These are phyloP conservation scores for Tenrec ecaudatus DNA, from an alignment of 2,113 vertebrate species.

Conservation along the genomic window DNA sequence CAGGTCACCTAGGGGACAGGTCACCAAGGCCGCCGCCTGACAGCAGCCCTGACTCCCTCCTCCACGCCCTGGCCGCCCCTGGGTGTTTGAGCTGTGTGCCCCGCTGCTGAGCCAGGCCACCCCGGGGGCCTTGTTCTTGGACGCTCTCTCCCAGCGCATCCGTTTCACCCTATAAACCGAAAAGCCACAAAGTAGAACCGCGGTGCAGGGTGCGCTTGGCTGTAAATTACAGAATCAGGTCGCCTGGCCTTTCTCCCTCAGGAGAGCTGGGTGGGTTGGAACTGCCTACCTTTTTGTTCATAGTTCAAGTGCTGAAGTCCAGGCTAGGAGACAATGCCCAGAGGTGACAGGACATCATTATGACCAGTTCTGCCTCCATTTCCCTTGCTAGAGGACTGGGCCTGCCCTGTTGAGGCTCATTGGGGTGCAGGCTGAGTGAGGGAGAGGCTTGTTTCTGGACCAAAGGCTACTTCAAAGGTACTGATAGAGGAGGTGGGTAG, in stretches of 20 bases:
- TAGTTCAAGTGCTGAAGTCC: background rate
- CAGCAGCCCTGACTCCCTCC: background rate
- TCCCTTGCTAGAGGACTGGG: background rate
- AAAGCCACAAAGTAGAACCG: background rate
- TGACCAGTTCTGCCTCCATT: background rate
- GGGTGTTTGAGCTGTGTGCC: background rate
- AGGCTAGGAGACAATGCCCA: background rate
- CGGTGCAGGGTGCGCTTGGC: background rate
- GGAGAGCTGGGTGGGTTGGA: background rate
- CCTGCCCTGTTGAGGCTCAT: background rate
- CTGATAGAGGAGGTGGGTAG: background rate
- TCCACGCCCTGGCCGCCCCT: background rate
- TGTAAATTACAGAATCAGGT: background rate
- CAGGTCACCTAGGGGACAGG: background rate
- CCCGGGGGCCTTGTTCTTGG: too few species aligned
- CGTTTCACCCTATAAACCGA: background rate
- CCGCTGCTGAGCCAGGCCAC: background rate
- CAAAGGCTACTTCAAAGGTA: slow-evolving; percentile 29
- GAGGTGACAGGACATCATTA: background rate
- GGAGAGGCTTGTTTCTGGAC: background rate
- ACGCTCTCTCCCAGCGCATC: background rate
- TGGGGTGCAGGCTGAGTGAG: background rate
- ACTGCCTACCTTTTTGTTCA: background rate
- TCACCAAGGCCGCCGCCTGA: slow-evolving; percentile 22
- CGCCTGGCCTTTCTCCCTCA: background rate